Conservation (phyloP, 2,113 vertebrate genomes). For the Candoia aspera region DNA sequence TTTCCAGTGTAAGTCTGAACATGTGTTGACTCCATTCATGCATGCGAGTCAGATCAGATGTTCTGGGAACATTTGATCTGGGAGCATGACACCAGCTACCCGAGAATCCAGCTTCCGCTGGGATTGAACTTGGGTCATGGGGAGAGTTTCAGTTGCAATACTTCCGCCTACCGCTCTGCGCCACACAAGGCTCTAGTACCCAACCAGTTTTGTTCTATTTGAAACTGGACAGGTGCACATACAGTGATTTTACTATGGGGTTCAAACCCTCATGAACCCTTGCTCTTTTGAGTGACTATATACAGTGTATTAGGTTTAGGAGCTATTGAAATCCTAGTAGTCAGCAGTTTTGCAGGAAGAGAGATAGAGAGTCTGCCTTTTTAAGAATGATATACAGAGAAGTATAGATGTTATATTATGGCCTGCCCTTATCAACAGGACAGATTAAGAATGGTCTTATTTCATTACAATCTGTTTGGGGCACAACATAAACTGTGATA, state of each 20-base stretch:
- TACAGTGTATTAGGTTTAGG: not conserved
- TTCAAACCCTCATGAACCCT: not conserved
- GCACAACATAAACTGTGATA: slow-evolving; percentile 35
- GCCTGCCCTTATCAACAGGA: slow-evolving; percentile 55
- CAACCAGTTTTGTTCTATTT: not conserved
- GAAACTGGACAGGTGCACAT: not conserved
- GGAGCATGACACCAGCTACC: too few species aligned
- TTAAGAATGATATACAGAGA: not conserved
- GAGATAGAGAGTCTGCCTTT: not conserved
- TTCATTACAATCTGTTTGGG: slow-evolving; percentile 68
- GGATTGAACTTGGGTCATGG: too few species aligned
- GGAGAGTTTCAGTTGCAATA: too few species aligned
- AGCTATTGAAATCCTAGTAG: not conserved
- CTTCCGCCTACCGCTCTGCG: too few species aligned
- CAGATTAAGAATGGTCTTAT: slow-evolving; percentile 67
- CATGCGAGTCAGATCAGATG: too few species aligned
- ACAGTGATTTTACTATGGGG: not conserved
- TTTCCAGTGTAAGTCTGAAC: too few species aligned
- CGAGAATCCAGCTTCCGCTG: too few species aligned
- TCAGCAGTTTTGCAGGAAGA: not conserved
- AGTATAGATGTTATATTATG: not conserved
- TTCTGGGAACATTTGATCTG: too few species aligned
- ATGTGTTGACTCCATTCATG: too few species aligned
- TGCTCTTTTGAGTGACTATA: not conserved
- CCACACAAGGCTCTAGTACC: too few species aligned